These are phyloP conservation scores for Pseudococcus longispinus DNA, from an alignment of 2,888 invertebrate genomes.

Conservation along the genomic window DNA sequence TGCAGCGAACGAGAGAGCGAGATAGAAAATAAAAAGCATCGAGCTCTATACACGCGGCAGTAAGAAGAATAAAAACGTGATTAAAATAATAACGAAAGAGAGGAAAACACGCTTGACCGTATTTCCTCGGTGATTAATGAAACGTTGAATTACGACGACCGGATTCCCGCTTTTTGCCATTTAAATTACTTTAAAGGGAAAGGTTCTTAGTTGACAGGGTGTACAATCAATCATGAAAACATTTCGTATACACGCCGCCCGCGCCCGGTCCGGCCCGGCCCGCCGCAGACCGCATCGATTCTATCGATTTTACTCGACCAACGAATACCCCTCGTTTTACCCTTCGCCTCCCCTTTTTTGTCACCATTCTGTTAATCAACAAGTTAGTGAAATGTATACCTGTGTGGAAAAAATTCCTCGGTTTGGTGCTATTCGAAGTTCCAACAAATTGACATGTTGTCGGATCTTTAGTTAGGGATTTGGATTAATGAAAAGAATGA, in stretches of 20 bases:
- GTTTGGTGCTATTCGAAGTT: no score
- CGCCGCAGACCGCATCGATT: neutral
- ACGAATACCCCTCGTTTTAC: neutral
- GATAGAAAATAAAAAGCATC: neutral
- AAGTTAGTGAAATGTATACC: neutral
- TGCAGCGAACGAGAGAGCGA: no score
- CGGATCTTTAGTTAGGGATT: no score
- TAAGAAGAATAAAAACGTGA: neutral
- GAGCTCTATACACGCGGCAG: neutral
- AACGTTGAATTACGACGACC: constrained; percentile 11
- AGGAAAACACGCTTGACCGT: constrained; percentile 9
- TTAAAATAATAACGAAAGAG: neutral
- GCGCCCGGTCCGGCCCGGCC: neutral
- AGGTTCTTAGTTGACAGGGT: neutral
- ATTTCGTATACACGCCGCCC: neutral
- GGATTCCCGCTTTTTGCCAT: constrained; percentile 1
- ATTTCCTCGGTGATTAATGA: constrained; percentile 16
- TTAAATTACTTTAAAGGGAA: constrained; percentile 6
- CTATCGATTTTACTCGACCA: neutral
- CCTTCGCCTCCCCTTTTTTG: neutral
- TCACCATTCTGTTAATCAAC: neutral
- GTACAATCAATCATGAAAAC: constrained; percentile 3
- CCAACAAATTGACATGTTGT: no score
- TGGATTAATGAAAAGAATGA: no score
- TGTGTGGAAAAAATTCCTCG: neutral